These are phyloP conservation scores for Caenorhabditis sp. DNA, from an alignment of 2,888 invertebrate genomes.

Conservation along the genomic window DNA sequence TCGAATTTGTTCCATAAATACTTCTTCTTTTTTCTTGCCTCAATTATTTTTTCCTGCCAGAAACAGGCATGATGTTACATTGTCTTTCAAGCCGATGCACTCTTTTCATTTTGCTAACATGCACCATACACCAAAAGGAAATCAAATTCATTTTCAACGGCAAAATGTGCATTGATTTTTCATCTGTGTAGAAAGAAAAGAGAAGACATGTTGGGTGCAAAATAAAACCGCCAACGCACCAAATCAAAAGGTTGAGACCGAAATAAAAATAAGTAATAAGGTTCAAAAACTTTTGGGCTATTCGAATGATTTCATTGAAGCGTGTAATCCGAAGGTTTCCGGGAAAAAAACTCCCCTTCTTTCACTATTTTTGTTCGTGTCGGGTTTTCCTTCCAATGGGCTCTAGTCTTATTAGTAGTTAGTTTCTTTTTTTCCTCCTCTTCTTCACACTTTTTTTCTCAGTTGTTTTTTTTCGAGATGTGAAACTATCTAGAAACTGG, in stretches of 20 bases:
- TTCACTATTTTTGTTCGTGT: neutral
- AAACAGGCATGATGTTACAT: too few relatives aligned
- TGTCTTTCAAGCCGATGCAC: neutral
- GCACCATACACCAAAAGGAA: neutral
- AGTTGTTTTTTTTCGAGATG: slow-evolving; percentile 5
- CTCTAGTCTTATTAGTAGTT: neutral
- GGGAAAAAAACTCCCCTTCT: slow-evolving; percentile 9
- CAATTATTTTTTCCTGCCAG: too few relatives aligned
- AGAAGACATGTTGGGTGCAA: too few relatives aligned
- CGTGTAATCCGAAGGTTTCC: slow-evolving; percentile 41
- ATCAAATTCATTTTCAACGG: neutral
- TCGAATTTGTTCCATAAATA: too few relatives aligned
- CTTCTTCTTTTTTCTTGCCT: too few relatives aligned
- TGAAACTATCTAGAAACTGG: neutral
- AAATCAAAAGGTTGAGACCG: too few relatives aligned
- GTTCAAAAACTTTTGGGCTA: neutral
- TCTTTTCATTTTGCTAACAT: neutral
- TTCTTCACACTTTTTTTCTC: slow-evolving; percentile 9
- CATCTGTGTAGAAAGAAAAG: neutral
- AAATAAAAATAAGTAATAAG: neutral
- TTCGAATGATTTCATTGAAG: slow-evolving; percentile 16
- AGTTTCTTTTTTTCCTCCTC: slow-evolving; percentile 7
- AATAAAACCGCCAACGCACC: too few relatives aligned
- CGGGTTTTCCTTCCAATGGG: neutral
- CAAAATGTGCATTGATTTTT: neutral